Evolutionary conservation across 92 coral and sea anemone genomes (phyloP), one percentile per base, ranked within the genome.

Genomic region (Bergia sp.): DNA sequence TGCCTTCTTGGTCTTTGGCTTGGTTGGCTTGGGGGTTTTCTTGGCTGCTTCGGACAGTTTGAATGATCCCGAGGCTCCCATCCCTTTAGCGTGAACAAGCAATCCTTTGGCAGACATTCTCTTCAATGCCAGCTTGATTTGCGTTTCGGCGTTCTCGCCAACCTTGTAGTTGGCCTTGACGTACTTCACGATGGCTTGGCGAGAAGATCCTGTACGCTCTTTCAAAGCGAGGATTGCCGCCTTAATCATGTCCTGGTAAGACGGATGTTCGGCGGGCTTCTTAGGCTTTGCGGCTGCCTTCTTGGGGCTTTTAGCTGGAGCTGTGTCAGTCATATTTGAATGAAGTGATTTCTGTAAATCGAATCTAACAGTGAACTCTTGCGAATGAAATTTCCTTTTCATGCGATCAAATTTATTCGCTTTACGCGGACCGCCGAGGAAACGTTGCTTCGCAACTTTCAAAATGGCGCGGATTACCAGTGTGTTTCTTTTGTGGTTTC

Each of bases 121-220:
- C 88, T 94, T 90, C 66, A 92, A 81, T 23, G 93, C 89, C 72
- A 86, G 13, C 86, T 87, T 94, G 43, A 94, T 53, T 37, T 89
- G 93, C 21, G 89, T 1, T 18, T 73, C 92, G 74, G 71, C 87
- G 39, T 67, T 77, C 38, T 55, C 85, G 29, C 57, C 66, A 37
- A 85, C 95, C 86, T 81, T 85, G 95, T 86, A 91, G 92, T 91
- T 93, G 73, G 91, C 91, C 85, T 87, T 91, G 89, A 94, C 91
- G 94, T 91, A 93, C 88, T 95, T 95, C 87, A 79, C 95, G 87
- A 95, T 93, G 85, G 95, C 95, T 90, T 91, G 98, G 89, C 95
- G 95, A 85, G 95, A 93, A 21, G 96, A 95, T 42, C 94, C 94
- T 3, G 41, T 81, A 61, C 29, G 29, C 29, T 29, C 29, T 29